phyloP scores from a whole-genome alignment of 2,797 vertebrate species.

The Petrocephalus schoutedeni region DNA sequence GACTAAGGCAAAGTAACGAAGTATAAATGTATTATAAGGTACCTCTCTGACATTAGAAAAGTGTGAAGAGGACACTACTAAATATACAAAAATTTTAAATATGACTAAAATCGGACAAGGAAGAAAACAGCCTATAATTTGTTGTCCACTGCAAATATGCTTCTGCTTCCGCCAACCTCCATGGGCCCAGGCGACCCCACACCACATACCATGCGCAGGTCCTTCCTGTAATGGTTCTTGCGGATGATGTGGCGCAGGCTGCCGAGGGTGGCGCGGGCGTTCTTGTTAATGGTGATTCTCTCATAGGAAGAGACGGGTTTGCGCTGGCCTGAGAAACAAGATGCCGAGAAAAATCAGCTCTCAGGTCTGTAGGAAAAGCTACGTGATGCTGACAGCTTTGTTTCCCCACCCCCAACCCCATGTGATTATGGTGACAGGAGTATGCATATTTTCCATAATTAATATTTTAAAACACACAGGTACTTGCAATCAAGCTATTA shows the following conservation, averaged over 20 bases:
- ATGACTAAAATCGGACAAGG: no score
- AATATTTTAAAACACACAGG: not conserved
- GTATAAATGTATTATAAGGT: not conserved
- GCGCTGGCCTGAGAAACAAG: conserved; percentile 64
- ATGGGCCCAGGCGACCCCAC: no score
- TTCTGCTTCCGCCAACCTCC: not conserved
- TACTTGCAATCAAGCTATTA: not conserved
- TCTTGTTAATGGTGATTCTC: conserved; percentile 87
- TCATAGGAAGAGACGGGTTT: conserved; percentile 74
- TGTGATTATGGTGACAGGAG: not conserved
- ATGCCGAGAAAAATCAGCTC: not conserved
- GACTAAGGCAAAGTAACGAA: not conserved
- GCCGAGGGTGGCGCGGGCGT: conserved; percentile 79
- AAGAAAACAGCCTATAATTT: not conserved
- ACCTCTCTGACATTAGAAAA: not conserved
- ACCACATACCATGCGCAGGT: conserved; percentile 79
- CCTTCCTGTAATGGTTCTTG: conserved; percentile 85
- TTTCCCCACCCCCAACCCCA: no score
- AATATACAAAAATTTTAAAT: not conserved
- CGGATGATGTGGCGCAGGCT: conserved; percentile 84
- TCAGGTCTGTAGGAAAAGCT: not conserved
- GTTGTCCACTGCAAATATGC: not conserved
- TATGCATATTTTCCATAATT: not conserved
- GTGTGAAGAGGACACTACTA: not conserved
- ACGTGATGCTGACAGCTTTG: not conserved